These are phyloP conservation scores for Phortica okadai DNA, from an alignment of 2,888 invertebrate species.

Conservation along the genomic window DNA sequence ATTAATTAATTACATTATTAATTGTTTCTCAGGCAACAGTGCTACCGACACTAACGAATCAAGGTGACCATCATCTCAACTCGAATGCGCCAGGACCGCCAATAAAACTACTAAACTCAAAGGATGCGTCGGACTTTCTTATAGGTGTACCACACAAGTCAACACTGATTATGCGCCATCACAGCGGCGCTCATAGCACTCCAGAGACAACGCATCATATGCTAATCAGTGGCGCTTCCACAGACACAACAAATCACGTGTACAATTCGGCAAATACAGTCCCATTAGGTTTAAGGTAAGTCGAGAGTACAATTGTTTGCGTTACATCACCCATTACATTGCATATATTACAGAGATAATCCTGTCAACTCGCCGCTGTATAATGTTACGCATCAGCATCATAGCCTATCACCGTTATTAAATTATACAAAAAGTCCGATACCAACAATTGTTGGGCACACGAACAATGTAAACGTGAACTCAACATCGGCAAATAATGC, in stretches of 20 bases:
- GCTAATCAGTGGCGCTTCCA: constrained; percentile 58
- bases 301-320: constrained; percentile 12
- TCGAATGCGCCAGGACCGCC: constrained; percentile 76
- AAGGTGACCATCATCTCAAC: constrained; percentile 74
- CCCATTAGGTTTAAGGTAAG: constrained; percentile 71
- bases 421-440: constrained; percentile 75
- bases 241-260: constrained; percentile 68
- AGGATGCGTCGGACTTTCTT: constrained; percentile 66
- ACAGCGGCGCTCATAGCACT: constrained; percentile 57
- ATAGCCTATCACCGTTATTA: constrained; percentile 74
- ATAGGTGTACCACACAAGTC: constrained; percentile 29
- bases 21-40: constrained; percentile 57
- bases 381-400: constrained; percentile 73
- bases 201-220: constrained; percentile 70
- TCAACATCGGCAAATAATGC: constrained; percentile 45
- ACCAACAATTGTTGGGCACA: constrained; percentile 63
- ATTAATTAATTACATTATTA: not conserved
- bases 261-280: constrained; percentile 64
- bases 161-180: constrained; percentile 71
- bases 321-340: not conserved
- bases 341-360: constrained; percentile 66
- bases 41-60: constrained; percentile 63
- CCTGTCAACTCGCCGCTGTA: constrained; percentile 75
- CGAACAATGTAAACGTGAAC: constrained; percentile 56
- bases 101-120: constrained; percentile 76